Base-by-base conservation (phyloP, 2,888 invertebrate genomes). In the Congeria kusceri region DNA sequence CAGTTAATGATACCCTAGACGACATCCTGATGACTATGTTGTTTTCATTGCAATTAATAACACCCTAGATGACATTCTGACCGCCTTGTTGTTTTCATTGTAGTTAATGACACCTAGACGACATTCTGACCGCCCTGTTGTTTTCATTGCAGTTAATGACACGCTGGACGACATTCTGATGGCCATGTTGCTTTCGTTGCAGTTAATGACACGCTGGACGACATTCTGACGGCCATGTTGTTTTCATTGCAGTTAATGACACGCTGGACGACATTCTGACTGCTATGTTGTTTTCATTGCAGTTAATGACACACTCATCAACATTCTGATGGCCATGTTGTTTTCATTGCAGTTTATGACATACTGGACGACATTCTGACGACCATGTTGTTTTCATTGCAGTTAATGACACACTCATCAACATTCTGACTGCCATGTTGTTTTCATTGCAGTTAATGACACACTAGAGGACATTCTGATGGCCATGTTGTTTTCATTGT, bases 121-220 rank as follows among this genome's bases (percentile, higher is more conserved):
- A 97, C 90, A 97, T 98, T 90, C 94, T 98, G 88, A 95, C 95
- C 49, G 98, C n/a, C n/a, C n/a, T n/a, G n/a, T 32, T 58, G 25
- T 15, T 25, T 58, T 23, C 53, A 62, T 78, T 78, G 58, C 92
- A 97, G 97, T 98, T 92, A 97, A 97, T 94, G 98, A 98, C 75
- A 96, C 97, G 0, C 94, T 98, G 85, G 98, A 98, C 93, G 97
- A 97, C 90, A 97, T 98, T 90, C 94, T 98, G 88, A 95, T 95
- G 49, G 98, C n/a, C n/a, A n/a, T n/a, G n/a, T 32, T 58, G 25
- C 9, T 25, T 58, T 23, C 53, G 49, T 78, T 78, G 58, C 92
- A 97, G 97, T 98, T 92, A 97, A 97, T 94, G 98, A 98, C 75
- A 96, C 97, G 0, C 94, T 98, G 85, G 98, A 98, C 93, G 97